A percentile compares a stretch with the other conserved stretches of the same genome.
phyloP scores from a whole-genome alignment of 2,113 vertebrate species.

The Burhinus bistriatus region DNA sequence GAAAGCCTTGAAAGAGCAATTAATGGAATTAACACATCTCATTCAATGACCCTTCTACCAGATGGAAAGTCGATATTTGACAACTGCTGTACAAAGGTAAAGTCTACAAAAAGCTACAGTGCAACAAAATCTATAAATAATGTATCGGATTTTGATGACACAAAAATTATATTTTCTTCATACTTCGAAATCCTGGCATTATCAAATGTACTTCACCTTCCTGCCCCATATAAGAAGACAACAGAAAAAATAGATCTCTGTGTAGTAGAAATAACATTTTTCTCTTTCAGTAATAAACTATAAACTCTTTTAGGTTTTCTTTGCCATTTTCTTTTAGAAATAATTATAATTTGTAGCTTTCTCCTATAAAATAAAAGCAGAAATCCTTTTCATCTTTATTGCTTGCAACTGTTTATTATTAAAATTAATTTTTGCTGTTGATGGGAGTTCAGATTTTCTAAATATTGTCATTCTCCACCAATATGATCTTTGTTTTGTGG shows the following conservation, averaged over 20 bases:
- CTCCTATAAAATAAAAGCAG: background rate
- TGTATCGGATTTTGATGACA: background rate
- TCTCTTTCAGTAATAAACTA: background rate
- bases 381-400: background rate
- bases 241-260: background rate
- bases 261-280: background rate
- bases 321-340: background rate
- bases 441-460: background rate
- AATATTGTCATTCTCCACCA: background rate
- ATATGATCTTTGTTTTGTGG: background rate
- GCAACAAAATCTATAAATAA: background rate
- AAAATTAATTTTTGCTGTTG: background rate
- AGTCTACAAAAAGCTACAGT: background rate
- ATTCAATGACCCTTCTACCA: slow-evolving; percentile 37
- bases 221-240: background rate
- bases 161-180: background rate
- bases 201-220: background rate
- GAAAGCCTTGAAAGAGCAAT: slow-evolving; percentile 78
- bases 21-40: slow-evolving; percentile 64
- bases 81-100: slow-evolving; percentile 79
- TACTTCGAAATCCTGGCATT: background rate
- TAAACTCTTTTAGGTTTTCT: background rate
- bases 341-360: background rate
- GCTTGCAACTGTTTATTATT: background rate
- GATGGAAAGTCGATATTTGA: slow-evolving; percentile 76